A percentile compares a stretch with the other conserved stretches of the same genome.
Evolutionary conservation across 2,888 invertebrate species (phyloP).

Genomic region (Dysmachus trigonus): DNA sequence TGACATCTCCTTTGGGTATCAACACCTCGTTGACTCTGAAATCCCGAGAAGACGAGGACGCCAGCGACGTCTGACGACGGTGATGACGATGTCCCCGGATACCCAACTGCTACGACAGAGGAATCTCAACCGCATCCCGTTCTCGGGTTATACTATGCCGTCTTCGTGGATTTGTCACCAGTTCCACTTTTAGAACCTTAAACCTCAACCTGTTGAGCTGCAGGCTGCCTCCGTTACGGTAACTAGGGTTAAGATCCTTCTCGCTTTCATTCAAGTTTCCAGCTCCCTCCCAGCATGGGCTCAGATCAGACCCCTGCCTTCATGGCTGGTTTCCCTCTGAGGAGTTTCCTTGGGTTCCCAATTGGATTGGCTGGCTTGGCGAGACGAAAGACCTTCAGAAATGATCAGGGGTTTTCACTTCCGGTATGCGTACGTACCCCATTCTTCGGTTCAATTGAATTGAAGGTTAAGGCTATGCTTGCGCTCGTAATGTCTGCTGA

Average conservation of each 20-base stretch:
- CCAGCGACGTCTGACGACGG: not conserved
- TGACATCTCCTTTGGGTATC: conserved; percentile 40
- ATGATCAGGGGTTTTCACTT: conserved; percentile 26
- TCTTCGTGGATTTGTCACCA: not conserved
- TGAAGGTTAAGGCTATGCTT: not conserved
- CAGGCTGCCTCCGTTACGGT: conserved; percentile 17
- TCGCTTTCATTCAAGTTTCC: not conserved
- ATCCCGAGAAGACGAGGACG: not conserved
- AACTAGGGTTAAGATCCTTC: conserved; percentile 41
- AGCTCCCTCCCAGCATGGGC: conserved; percentile 14
- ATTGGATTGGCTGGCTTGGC: conserved; percentile 14
- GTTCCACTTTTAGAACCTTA: conserved; percentile 35
- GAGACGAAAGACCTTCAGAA: conserved; percentile 40
- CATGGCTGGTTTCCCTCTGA: conserved; percentile 3
- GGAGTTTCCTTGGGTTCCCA: conserved; percentile 8
- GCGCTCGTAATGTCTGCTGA: conserved; percentile 1
- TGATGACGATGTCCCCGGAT: not conserved
- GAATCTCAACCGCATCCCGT: not conserved
- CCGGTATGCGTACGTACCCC: conserved; percentile 25
- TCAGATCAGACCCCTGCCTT: not conserved
- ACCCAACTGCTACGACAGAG: not conserved
- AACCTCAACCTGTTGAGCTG: conserved; percentile 42
- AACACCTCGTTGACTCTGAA: conserved; percentile 42
- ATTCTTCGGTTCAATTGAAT: not conserved
- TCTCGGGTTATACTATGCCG: not conserved